A percentile compares a stretch with the other conserved stretches of the same genome.
Conservation (phyloP, 2,797 vertebrate species). For the Argentina silus region DNA sequence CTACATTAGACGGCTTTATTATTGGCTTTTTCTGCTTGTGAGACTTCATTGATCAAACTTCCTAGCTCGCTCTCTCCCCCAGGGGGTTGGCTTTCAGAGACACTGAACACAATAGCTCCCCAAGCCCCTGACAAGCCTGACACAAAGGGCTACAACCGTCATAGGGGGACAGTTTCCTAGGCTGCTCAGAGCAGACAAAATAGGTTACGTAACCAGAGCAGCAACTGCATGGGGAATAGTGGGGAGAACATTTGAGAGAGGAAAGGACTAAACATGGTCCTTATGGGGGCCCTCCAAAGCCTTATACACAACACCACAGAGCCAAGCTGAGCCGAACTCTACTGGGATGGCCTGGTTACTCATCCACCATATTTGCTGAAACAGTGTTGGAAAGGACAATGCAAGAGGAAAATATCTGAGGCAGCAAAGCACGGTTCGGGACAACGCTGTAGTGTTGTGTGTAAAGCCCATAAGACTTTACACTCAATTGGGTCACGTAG, state of each 20-base stretch:
- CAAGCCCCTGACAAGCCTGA: slow-evolving; percentile 38
- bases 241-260: slow-evolving; percentile 35
- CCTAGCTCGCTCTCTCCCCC: slow-evolving; percentile 2
- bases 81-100: slow-evolving; percentile 41
- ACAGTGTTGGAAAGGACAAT: too few relatives aligned
- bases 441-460: too few relatives aligned
- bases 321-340: background rate
- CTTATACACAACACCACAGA: background rate
- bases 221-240: slow-evolving; percentile 42
- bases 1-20: too few relatives aligned
- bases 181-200: slow-evolving; percentile 49
- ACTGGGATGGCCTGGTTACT: background rate
- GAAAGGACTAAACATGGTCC: slow-evolving; percentile 19
- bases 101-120: slow-evolving; percentile 47
- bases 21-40: background rate
- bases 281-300: slow-evolving; percentile 22
- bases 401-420: too few relatives aligned
- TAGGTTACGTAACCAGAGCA: slow-evolving; percentile 57
- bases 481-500: too few relatives aligned
- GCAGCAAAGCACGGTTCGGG: too few relatives aligned
- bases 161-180: slow-evolving; percentile 38
- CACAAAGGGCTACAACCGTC: slow-evolving; percentile 53
- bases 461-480: too few relatives aligned
- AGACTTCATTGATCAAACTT: slow-evolving; percentile 12
- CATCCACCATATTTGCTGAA: too few relatives aligned